Evolutionary conservation across 2,113 vertebrate genomes (phyloP), one percentile per base, ranked within the genome.

Genomic region (Galbula dea): DNA sequence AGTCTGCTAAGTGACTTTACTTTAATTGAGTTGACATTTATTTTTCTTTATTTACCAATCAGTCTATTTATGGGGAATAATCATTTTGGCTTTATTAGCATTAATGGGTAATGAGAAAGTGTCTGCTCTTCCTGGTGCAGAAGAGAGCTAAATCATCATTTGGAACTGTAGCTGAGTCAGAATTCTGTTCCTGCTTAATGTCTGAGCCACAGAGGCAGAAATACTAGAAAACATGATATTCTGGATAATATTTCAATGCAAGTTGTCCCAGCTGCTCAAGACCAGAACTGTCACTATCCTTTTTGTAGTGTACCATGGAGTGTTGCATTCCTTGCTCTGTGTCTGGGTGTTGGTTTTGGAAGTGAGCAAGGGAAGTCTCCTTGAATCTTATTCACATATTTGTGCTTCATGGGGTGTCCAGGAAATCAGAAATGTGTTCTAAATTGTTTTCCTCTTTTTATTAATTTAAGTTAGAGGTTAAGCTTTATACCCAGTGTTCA

Each of bases 21-120:
- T 84, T 90, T 55, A 43, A 83, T 91, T 93, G 79, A 45, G 13
- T 32, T 6, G 2, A 27, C 9, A 32, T 63, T 57, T 67, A 78
- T 88, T 87, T 81, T 30, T 83, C 16, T 86, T 86, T 57, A 85
- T 66, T 51, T 73, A 46, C 20, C 24, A 65, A 17, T 84, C 27
- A 30, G 4, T 81, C 26, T 37, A 52, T 58, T 73, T 81, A 41
- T 29, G 23, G 48, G 72, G 55, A 83, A 55, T 62, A 88, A 69
- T 59, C 2, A n/a, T 94, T 79, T 51, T 57, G 16, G 59, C 9
- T 63, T 10, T 43, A 75, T 68, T 90, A 13, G 21, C 46, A 65
- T 67, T 32, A 84, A 68, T n/a, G 26, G 6, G 2, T n/a, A 62
- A 58, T 27, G 57, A 74, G 29, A 88, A 67, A 49, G 6, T 0